These are phyloP conservation scores for Meda fulgida DNA, from an alignment of 2,797 vertebrate genomes.

Conservation along the genomic window DNA sequence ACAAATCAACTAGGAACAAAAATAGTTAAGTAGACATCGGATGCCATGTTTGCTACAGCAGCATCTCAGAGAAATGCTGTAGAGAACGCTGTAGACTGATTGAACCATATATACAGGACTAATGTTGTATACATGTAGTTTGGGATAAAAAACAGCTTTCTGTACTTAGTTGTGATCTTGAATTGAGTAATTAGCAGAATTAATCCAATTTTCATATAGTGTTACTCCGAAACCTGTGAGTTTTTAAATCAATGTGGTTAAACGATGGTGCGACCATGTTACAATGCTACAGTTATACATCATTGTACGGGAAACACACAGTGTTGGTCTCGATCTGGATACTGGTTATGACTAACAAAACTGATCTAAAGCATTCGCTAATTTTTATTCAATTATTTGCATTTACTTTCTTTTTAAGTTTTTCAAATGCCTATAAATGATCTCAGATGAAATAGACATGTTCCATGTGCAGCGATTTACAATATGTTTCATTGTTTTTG, in stretches of 20 bases:
- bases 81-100: too few species aligned
- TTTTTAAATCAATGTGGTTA: background rate
- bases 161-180: too few species aligned
- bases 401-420: background rate
- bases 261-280: background rate
- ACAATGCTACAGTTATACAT: background rate
- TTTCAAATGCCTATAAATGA: conserved; percentile 13
- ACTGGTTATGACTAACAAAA: background rate
- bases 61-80: too few species aligned
- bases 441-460: conserved; percentile 35
- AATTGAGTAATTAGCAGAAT: too few species aligned
- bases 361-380: background rate
- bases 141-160: too few species aligned
- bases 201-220: too few species aligned
- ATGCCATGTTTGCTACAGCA: background rate
- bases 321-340: background rate
- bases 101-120: background rate
- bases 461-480: conserved; percentile 26
- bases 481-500: conserved; percentile 45
- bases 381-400: background rate
- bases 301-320: background rate
- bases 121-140: background rate
- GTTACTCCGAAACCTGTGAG: too few species aligned
- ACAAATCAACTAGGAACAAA: too few species aligned
- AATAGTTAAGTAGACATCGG: background rate